Evolutionary conservation across 1,140 invertebrate genomes (phyloP), one percentile per base, ranked within the genome.

Genomic region (Zaprionus ghesquierei): DNA sequence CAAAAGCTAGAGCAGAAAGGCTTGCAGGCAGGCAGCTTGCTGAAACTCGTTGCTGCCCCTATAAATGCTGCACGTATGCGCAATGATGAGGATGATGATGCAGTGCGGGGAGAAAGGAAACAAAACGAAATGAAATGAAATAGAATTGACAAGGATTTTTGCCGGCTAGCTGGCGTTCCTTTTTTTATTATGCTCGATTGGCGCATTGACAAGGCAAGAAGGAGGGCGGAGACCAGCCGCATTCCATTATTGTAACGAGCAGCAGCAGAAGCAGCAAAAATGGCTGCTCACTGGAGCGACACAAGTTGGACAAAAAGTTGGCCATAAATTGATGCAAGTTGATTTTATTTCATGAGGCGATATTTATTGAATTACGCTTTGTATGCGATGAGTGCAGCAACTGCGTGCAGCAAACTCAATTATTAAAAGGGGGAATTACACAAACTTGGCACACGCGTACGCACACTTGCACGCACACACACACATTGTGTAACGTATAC

Each of bases 141-240:
- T 76, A 64, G 65, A 84, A 79, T 56, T 76, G 80, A 84, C 66
- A 84, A 46, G 76, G 80, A 76, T 69, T 79, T 66, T 53, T 50
- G 27, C 29, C 38, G 49, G 22, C 55, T 46, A 49, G 49, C 56
- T 49, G 63, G 33, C 46, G 55, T 41, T 60, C 41, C 31, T 22
- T 51, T 68, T 73, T 79, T 84, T 79, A 58, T 77, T 72, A 65
- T 75, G 79, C 63, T 38, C 61, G 41, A 51, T 51, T 71, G 22
- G 41, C 44, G 60, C 44, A 65, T 71, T 71, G 62, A 53, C 62
- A 66, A 49, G 53, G 33, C 71, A 74, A 51, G 71, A n/a, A n/a
- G 65, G 38, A 49, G 60, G 60, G 29, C 29, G 41, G 33, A 49
- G 20, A 6, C 35, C 35, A 41, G 35, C n/a, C 35, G 8, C 41